Evolutionary conservation across 1,140 invertebrate genomes (phyloP), one percentile per base, ranked within the genome.

Genomic region (Laupala kohalensis): DNA sequence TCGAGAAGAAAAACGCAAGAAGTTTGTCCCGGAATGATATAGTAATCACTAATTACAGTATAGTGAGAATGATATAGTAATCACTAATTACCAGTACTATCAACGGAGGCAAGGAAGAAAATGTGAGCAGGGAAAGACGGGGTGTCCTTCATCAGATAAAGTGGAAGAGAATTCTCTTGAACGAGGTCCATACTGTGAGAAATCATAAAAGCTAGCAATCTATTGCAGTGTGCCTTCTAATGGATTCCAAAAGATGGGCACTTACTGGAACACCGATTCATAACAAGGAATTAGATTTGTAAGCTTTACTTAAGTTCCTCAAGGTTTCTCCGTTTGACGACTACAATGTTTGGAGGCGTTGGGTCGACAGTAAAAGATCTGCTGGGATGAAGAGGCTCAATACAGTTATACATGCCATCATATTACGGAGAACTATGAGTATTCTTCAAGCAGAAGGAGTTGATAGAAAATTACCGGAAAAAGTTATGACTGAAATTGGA

Each of bases 221-320:
- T 1, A 76, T 86, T 75, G 89, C 91, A 0, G 89, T 91, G 0
- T 92, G 87, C 78, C 78, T 79, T 15, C 78, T 98, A 4, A 74
- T 76, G 0, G 86, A 83, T 0, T 81, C 78, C 65, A 84, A 86
- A 28, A 85, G 93, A 64, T 98, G 95, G 95, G 89, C 87, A 0
- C 82, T 98, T 1, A 96, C 95, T 6, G 96, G 96, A 13, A 99
- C 96, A 0, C 96, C 96, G 0, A 90, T 99, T 69, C 96, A 98
- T 75, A 98, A 99, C 79, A 92, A 94, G 79, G 89, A 95, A 77
- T 78, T 90, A 62, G 95, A 98, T 82, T 83, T 97, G 24, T 97
- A 90, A 81, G 89, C 94, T 0, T 80, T 97, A 24, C 78, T 98
- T 0, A 93, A 93, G 78, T 97, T 95, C 80, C 78, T 96, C 0